phyloP scores from a whole-genome alignment of 2,797 vertebrate species.

The Platalea minor region DNA sequence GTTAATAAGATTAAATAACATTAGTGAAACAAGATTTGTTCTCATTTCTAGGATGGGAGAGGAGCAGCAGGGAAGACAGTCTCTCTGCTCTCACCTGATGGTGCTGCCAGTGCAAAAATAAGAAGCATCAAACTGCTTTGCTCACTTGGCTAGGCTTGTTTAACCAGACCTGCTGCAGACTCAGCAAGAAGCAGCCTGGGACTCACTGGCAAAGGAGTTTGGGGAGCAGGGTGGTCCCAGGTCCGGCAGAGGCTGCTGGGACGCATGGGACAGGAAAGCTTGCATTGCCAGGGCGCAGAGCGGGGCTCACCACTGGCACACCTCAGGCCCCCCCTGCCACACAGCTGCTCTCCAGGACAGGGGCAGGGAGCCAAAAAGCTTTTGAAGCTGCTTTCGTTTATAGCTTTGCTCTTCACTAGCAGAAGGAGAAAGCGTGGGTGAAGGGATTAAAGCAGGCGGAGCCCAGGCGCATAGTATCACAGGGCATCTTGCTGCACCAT shows the following conservation, averaged over 20 bases:
- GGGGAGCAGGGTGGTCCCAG: background rate
- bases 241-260: background rate
- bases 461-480: accelerated
- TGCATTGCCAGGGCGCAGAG: background rate
- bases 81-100: background rate
- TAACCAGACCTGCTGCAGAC: background rate
- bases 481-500: background rate
- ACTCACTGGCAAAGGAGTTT: background rate
- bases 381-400: background rate
- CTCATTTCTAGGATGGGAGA: background rate
- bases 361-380: background rate
- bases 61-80: background rate
- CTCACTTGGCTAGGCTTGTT: background rate
- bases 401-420: background rate
- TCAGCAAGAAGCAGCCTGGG: background rate
- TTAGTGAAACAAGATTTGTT: background rate
- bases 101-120: background rate
- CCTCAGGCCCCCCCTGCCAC: background rate
- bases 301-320: background rate
- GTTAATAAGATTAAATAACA: background rate
- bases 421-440: background rate
- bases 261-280: background rate
- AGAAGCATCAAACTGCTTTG: accelerated
- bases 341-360: background rate
- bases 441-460: background rate